Evolutionary conservation across 2,113 vertebrate species (phyloP), one percentile per base, ranked within the genome.

Genomic region (Trichomycterus rosablanca): DNA sequence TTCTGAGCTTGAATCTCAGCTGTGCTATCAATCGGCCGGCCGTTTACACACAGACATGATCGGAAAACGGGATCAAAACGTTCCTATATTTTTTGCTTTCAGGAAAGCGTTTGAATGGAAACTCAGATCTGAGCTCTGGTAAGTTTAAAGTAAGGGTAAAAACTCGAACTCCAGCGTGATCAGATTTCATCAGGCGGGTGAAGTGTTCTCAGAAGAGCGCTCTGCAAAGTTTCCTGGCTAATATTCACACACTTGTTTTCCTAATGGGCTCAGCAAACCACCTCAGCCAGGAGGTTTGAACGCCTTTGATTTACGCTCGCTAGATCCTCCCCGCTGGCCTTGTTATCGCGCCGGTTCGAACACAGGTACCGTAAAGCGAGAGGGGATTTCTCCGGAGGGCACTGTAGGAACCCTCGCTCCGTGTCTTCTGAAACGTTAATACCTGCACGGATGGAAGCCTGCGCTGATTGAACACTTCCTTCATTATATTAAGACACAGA

Each of bases 271-370:
- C 19, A 15, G 16, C 15, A 45, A 16, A 23, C 28, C 28, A 45
- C 50, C 37, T 56, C 43, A n/a, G 28, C 30, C 19, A 15, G 37
- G 32, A 46, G 22, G 22, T 45, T 67, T 30, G 40, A 34, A 23
- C 32, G 12, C 42, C 18, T 39, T 52, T 61, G 65, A 54, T 67
- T 60, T 60, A 26, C 43, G 46, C 51, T 28, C 24, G 43, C 26
- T 24, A 20, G n/a, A 22, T 46, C 58, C 37, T 73, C 75, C 67
- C 76, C 64, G 67, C 55, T 63, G 65, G 57, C 53, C 61, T 71
- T 56, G 71, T 76, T 69, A 75, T 78, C 66, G 62, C 57, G 68
- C 72, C 66, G 59, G 58, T 43, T 42, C 46, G 52, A n/a, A 51
- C 53, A 64, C 71, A 73, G 73, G 76, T 69, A 72, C 57, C 39